Conservation (phyloP, 2,113 vertebrate species). For the Solenodon paradoxus region DNA sequence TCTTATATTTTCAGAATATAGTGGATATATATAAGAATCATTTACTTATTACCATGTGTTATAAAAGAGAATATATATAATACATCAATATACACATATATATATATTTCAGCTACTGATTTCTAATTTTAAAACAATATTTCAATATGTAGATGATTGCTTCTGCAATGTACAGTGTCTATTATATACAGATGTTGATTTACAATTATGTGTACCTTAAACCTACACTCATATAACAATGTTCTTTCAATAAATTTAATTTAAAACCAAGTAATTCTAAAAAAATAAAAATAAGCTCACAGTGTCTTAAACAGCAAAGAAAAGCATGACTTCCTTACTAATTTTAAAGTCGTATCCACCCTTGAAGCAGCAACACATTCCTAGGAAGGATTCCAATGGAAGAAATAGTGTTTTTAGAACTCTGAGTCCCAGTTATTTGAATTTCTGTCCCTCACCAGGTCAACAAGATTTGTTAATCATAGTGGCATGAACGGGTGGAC, state of each 20-base stretch:
- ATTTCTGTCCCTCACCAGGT: not conserved
- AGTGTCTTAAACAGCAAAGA: not conserved
- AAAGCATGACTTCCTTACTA: not conserved
- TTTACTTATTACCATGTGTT: too few species aligned
- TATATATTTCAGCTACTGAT: not conserved
- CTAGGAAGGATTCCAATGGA: not conserved
- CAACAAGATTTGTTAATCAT: constrained; percentile 6
- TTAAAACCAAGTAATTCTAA: too few species aligned
- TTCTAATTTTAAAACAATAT: not conserved
- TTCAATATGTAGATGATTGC: not conserved
- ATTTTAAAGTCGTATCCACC: not conserved
- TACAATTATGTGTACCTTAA: too few species aligned
- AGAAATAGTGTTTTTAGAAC: not conserved
- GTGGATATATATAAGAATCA: not conserved
- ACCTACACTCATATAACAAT: too few species aligned
- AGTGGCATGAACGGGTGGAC: too few species aligned
- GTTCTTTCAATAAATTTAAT: too few species aligned
- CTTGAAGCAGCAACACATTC: not conserved
- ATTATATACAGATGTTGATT: too few species aligned
- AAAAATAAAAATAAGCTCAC: too few species aligned
- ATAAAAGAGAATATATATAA: not conserved
- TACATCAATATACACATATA: not conserved
- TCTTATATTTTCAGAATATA: not conserved
- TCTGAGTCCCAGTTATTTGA: not conserved
- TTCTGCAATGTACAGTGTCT: too few species aligned